Percentiles rank a stretch among this genome's conserved stretches.
Evolutionary conservation across 2,797 vertebrate species (phyloP).

Genomic region (Sparidentex hasta): DNA sequence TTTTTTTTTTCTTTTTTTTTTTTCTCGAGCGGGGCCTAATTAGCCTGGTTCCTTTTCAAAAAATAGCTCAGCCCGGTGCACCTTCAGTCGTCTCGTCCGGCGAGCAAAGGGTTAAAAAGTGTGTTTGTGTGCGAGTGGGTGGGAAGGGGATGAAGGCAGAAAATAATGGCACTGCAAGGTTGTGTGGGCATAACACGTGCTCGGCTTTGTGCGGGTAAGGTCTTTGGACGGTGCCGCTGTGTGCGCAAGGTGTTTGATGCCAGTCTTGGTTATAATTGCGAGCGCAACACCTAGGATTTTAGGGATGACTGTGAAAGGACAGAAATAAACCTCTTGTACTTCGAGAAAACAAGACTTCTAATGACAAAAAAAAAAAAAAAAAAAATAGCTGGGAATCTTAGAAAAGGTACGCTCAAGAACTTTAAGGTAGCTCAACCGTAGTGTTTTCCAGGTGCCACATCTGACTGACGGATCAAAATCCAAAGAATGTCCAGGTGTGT

Average conservation of each 20-base stretch:
- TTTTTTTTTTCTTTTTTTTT: not conserved
- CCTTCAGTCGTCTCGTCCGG: not conserved
- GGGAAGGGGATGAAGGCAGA: conserved; percentile 37
- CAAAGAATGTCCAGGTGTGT: conserved; percentile 29
- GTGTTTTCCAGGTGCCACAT: conserved; percentile 8
- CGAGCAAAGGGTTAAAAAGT: conserved; percentile 33
- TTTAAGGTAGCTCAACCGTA: not conserved
- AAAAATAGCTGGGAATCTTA: not conserved
- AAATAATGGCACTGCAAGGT: conserved; percentile 50
- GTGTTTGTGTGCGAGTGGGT: conserved; percentile 42
- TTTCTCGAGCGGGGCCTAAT: not conserved
- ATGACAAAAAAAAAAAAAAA: conserved; percentile 18
- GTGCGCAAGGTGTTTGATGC: conserved; percentile 18
- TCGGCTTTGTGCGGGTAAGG: conserved; percentile 32
- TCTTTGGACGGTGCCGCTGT: conserved; percentile 7
- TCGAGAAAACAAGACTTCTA: conserved; percentile 39
- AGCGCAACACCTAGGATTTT: conserved; percentile 31
- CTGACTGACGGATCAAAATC: conserved; percentile 38
- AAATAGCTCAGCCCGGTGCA: not conserved
- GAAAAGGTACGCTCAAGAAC: not conserved
- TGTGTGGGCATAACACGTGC: conserved; percentile 49
- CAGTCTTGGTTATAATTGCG: conserved; percentile 4
- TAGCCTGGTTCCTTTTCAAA: not conserved
- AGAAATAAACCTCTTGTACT: conserved; percentile 20
- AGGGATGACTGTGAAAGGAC: not conserved